A percentile compares a stretch with the other conserved stretches of the same genome.
Conservation (phyloP, 2,888 invertebrate genomes). For the Papilio demoleus region DNA sequence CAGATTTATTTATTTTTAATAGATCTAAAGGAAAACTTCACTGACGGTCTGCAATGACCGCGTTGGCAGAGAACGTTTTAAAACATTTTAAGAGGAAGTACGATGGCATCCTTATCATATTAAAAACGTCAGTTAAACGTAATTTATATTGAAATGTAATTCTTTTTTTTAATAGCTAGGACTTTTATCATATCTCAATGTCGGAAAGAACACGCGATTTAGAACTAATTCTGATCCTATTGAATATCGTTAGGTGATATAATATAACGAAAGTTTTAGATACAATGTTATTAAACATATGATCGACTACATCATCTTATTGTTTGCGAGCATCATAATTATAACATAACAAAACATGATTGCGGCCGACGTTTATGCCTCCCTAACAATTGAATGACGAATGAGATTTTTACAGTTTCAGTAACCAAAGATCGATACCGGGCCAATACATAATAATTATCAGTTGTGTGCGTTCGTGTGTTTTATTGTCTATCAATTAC, state of each 20-base stretch:
- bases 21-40: no score
- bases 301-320: constrained; percentile 13
- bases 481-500: constrained; percentile 60
- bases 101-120: no score
- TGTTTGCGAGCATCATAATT: constrained; percentile 43
- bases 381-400: constrained; percentile 72
- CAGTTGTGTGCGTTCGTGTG: constrained; percentile 45
- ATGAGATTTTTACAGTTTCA: constrained; percentile 65
- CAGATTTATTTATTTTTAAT: no score
- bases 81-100: no score
- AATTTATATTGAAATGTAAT: no score
- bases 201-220: no score
- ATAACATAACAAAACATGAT: constrained; percentile 57
- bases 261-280: constrained; percentile 10
- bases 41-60: no score
- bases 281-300: constrained; percentile 12
- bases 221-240: not conserved
- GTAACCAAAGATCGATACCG: constrained; percentile 57
- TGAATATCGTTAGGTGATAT: not conserved
- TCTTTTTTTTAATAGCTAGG: no score
- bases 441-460: constrained; percentile 55
- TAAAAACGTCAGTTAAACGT: no score
- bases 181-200: no score
- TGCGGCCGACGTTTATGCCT: constrained; percentile 66
- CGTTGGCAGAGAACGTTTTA: no score